Conservation (phyloP, 2,113 vertebrate species). For the Dryoscopus gambensis region DNA sequence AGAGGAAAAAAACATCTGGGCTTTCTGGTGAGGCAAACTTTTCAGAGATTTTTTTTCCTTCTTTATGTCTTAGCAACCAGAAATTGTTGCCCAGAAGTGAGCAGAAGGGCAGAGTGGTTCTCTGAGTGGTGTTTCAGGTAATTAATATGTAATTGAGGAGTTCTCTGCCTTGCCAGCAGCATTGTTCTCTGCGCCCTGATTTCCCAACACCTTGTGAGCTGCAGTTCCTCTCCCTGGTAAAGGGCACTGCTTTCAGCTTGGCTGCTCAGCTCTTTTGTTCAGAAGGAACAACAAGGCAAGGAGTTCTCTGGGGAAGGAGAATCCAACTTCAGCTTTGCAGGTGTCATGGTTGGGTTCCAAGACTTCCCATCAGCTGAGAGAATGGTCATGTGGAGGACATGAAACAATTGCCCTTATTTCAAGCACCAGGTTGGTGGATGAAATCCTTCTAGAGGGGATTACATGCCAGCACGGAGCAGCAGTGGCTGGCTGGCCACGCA, state of each 20-base stretch:
- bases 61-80: not conserved
- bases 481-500: not conserved
- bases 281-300: not conserved
- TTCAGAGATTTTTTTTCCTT: not conserved
- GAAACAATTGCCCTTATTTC: not conserved
- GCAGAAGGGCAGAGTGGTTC: not conserved
- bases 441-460: not conserved
- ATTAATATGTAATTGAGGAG: conserved; percentile 22
- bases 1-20: not conserved
- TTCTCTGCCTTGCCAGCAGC: not conserved
- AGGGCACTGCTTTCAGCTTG: conserved; percentile 7
- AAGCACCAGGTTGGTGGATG: not conserved
- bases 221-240: not conserved
- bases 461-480: not conserved
- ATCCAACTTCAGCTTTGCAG: not conserved
- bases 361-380: not conserved
- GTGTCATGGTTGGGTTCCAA: not conserved
- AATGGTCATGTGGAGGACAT: not conserved
- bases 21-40: not conserved
- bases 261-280: not conserved
- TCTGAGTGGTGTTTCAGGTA: conserved; percentile 20
- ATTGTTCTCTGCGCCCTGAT: not conserved
- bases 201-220: not conserved
- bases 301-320: not conserved
- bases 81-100: not conserved